Evolutionary conservation across 2,113 vertebrate species (phyloP).

Genomic region (Megalops atlanticus): DNA sequence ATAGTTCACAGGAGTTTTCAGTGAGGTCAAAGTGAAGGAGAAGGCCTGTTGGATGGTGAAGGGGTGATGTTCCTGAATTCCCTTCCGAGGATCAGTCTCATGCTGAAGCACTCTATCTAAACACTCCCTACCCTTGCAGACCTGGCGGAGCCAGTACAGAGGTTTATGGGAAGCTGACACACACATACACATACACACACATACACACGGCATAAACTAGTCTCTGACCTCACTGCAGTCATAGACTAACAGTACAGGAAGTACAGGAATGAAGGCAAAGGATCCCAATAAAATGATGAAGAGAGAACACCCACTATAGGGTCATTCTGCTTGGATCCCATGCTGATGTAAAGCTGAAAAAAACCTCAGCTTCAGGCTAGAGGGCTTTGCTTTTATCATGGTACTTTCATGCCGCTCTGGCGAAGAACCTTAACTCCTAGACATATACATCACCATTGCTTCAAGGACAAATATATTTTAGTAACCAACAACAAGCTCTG

Average conservation of each 20-base stretch:
- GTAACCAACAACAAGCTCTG: background rate
- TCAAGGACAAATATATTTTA: background rate
- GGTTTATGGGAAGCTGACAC: background rate
- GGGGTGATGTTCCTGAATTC: background rate
- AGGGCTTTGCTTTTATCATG: background rate
- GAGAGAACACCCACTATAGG: background rate
- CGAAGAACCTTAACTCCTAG: background rate
- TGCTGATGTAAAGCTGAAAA: no score
- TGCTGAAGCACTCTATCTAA: background rate
- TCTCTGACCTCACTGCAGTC: constrained; percentile 2
- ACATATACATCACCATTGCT: background rate
- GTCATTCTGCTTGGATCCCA: background rate
- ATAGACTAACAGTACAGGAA: no score
- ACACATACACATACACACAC: no score
- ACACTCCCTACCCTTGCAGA: background rate
- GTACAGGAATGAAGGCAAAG: background rate
- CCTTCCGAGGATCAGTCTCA: background rate
- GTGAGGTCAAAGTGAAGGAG: background rate
- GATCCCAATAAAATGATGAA: background rate
- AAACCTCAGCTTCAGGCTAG: background rate
- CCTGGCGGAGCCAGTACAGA: background rate
- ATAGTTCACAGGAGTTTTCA: background rate
- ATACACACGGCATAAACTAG: background rate
- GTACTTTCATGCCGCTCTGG: background rate
- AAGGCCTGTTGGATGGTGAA: background rate